Evolutionary conservation across 1,140 invertebrate species (phyloP), one percentile per base, ranked within the genome.

Genomic region (Dendroctonus ponderosae): DNA sequence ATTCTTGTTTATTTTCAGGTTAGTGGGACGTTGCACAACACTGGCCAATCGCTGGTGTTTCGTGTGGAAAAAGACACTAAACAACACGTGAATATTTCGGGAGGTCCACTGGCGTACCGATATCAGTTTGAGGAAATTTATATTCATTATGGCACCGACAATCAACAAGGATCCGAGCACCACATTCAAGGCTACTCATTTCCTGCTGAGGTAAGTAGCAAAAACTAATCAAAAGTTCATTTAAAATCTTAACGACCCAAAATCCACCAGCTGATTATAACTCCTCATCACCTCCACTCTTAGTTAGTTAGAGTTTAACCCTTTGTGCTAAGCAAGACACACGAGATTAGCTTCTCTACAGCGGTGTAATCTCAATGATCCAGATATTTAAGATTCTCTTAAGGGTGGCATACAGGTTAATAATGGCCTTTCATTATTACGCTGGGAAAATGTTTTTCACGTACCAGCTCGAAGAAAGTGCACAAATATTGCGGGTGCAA

Each of bases 91-190:
- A 96, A 95, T 80, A 95, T 98, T 71, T 93, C 91, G n/a, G 93
- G 94, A 8, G 96, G 96, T 0, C 96, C 96, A 0, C 84, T 97
- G 9, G 94, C 94, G 9, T 99, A 99, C 81, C 85, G 89, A 51
- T 98, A 96, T 79, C 91, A 94, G 79, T 94, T 96, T 72, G 91
- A 94, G 76, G 92, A 96, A 78, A 92, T 98, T 73, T 94, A 96
- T 78, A 92, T 97, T 74, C 95, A 98, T 80, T 97, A 96, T 77
- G 95, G 94, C 14, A 85, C 87, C 60, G 88, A 91, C 50, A 91
- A 96, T 74, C 87, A 87, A 72, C 85, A 89, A 67, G 96, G 96
- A 5, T 97, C 94, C 0, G 96, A 98, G 79, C 96, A 98, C 80
- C 90, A 88, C 61, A 92, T 98, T 64, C 90, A 95, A 70, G 91